Evolutionary conservation across 2,113 vertebrate species (phyloP), one percentile per base, ranked within the genome.

Genomic region (Aegithalos caudatus): DNA sequence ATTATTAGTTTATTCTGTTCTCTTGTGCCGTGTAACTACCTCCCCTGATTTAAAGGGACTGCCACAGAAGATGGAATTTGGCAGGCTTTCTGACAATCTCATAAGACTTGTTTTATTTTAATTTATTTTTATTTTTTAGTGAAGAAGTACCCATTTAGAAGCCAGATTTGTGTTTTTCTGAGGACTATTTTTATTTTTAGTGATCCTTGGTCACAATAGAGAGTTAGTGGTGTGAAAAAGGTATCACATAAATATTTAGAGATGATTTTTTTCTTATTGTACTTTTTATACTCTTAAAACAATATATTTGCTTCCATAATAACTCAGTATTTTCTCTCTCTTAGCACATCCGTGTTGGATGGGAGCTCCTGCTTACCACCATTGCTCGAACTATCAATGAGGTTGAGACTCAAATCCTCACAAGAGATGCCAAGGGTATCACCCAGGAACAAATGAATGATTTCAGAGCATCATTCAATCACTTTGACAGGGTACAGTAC

Each of bases 391-490:
- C 99, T 94, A 99, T 99, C 98, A 99, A 99, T 14, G 99, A 99
- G 96, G 98, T 99, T 80, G 99, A 99, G 97, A 99, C 99, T 85
- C 99, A 99, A 98, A 99, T 99, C 97, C 98, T 99, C 94, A 99
- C 98, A 35, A 98, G 99, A 22, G 99, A 99, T 27, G 99, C 99
- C 10, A 99, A 99, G 97, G 99, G 99, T 92, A 99, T 99, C 98
- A 99, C 99, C 90, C 99, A 99, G 97, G 98, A 99, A 96, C 99
- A 99, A 97, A 99, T 99, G 99, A 99, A 99, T 51, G 99, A 99
- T 93, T 99, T 99, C 98, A 98, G 99, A 97, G 99, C 99, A 60
- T 99, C 99, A 77, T 99, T 99, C 98, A 99, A 98, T 96, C 99
- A 99, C 96, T 99, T 99, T 58, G 99, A 99, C 98, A 98, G 99